These are phyloP conservation scores for Torymus auratus DNA, from an alignment of 2,888 invertebrate genomes.

Conservation along the genomic window DNA sequence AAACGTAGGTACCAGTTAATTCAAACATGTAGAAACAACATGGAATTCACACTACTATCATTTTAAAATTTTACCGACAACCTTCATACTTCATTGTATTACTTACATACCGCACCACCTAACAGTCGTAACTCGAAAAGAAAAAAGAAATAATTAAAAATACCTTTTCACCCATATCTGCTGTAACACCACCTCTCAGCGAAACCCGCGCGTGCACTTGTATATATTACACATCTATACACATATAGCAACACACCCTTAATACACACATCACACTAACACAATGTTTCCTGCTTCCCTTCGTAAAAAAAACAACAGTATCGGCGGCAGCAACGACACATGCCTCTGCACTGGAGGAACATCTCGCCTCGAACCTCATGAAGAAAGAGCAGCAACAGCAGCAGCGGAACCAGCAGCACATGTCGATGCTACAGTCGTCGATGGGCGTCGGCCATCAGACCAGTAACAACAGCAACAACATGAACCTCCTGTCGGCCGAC, in stretches of 20 bases:
- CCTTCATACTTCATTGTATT: too few relatives aligned
- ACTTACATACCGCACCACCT: too few relatives aligned
- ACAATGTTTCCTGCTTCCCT: constrained; percentile 15
- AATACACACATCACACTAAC: not conserved
- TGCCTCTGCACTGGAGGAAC: constrained; percentile 68
- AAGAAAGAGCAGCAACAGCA: constrained; percentile 52
- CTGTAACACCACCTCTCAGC: constrained; percentile 40
- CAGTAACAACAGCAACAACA: constrained; percentile 62
- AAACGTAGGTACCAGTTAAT: too few relatives aligned
- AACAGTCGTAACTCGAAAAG: too few relatives aligned
- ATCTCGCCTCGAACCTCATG: constrained; percentile 59
- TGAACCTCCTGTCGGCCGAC: constrained; percentile 69
- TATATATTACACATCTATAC: too few relatives aligned
- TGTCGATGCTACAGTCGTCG: constrained; percentile 52
- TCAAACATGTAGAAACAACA: too few relatives aligned
- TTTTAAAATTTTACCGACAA: too few relatives aligned
- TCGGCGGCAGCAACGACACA: constrained; percentile 70
- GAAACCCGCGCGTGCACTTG: not conserved
- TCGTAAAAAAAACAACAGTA: constrained; percentile 60
- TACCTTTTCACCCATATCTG: constrained; percentile 49
- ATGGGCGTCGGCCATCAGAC: constrained; percentile 44
- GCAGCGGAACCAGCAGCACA: constrained; percentile 61
- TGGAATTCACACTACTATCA: too few relatives aligned
- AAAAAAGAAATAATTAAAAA: not conserved
- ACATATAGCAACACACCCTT: constrained; percentile 17